These are phyloP conservation scores for Sorex maritimensis DNA, from an alignment of 2,797 vertebrate genomes.

Conservation along the genomic window DNA sequence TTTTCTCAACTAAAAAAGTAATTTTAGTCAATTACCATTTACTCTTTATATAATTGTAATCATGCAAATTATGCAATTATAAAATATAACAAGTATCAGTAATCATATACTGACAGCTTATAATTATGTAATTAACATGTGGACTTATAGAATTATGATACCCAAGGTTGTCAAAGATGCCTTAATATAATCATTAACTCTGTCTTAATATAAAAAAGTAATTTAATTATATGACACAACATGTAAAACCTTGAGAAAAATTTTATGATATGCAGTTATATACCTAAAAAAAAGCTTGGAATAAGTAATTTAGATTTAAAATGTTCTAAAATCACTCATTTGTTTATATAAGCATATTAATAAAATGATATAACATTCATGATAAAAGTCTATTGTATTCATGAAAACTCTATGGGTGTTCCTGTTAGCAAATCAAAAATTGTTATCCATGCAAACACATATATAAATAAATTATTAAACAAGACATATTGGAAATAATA, in stretches of 20 bases:
- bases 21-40: constrained; percentile 78
- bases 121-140: constrained; percentile 81
- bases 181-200: constrained; percentile 70
- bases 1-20: constrained; percentile 71
- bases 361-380: no score
- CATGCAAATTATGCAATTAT: constrained; percentile 81
- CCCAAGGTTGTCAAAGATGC: constrained; percentile 59
- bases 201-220: neutral
- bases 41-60: constrained; percentile 79
- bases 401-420: no score
- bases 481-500: no score
- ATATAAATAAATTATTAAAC: no score
- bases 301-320: no score
- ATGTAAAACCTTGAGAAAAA: accelerated
- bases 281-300: neutral
- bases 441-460: no score
- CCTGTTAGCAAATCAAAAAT: no score
- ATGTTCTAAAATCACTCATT: no score
- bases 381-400: no score
- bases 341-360: no score
- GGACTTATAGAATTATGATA: constrained; percentile 77
- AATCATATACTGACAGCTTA: constrained; percentile 79
- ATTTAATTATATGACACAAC: neutral
- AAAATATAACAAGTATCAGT: constrained; percentile 81
- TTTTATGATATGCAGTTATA: neutral